phyloP scores from a whole-genome alignment of 2,888 invertebrate species.

The Hedya salicella region DNA sequence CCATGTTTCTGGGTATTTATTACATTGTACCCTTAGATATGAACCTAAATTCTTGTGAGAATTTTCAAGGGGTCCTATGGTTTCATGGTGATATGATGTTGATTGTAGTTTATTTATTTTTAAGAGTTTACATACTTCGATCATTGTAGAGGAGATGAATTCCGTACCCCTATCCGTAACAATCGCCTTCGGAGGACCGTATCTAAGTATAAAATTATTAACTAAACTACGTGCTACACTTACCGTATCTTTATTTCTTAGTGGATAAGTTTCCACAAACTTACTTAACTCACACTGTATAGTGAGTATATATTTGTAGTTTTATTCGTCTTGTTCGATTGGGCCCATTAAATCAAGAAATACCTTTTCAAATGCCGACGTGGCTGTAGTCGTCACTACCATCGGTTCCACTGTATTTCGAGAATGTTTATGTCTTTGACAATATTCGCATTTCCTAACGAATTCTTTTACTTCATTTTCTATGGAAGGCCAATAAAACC shows the following conservation, averaged over 20 bases:
- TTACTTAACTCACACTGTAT: constrained; percentile 5
- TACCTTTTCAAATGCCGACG: neutral
- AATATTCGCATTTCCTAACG: neutral
- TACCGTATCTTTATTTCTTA: neutral
- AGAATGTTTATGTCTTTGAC: constrained; percentile 8
- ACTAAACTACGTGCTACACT: constrained; percentile 3
- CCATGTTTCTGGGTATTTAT: constrained; percentile 7
- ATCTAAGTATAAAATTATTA: constrained; percentile 3
- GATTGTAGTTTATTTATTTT: constrained; percentile 10
- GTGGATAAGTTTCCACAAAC: neutral
- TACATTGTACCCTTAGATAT: constrained; percentile 5
- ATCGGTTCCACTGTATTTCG: neutral
- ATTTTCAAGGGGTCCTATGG: constrained; percentile 6
- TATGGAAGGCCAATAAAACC: neutral
- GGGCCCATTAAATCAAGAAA: constrained; percentile 9
- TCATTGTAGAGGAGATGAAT: neutral
- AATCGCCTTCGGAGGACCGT: neutral
- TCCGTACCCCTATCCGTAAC: constrained; percentile 11
- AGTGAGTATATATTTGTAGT: neutral
- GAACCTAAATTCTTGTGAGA: neutral
- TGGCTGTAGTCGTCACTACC: neutral
- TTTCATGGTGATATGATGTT: constrained; percentile 18
- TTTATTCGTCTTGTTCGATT: neutral
- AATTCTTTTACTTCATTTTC: neutral
- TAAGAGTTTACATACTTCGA: constrained; percentile 4